These are phyloP conservation scores for Pipistrellus nathusii DNA, from an alignment of 2,797 vertebrate species.

Conservation along the genomic window DNA sequence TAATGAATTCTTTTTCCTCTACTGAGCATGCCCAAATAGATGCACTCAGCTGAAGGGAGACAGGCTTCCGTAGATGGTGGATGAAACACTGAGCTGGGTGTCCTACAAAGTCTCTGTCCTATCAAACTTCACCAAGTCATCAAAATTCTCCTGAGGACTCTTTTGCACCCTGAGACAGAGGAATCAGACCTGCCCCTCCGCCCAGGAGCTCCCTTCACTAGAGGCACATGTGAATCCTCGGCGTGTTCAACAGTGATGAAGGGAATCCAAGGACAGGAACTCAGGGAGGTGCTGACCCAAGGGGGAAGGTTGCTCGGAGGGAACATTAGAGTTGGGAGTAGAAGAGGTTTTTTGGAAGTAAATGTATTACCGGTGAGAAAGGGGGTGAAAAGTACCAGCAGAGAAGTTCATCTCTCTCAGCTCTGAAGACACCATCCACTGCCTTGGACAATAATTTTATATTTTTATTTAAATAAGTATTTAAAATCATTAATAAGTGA, in stretches of 20 bases:
- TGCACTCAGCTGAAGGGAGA: neutral
- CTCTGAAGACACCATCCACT: neutral
- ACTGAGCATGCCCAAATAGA: neutral
- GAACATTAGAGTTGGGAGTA: neutral
- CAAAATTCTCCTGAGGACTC: neutral
- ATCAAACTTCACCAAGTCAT: neutral
- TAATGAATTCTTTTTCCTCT: neutral
- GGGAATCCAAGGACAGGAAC: neutral
- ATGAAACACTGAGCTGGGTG: neutral
- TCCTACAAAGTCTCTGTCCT: neutral
- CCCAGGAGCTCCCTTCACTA: neutral
- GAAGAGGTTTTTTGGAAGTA: neutral
- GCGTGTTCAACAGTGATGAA: neutral
- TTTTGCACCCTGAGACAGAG: neutral
- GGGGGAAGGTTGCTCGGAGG: neutral
- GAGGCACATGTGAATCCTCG: neutral
- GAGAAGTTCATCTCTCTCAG: neutral
- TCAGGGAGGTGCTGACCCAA: neutral
- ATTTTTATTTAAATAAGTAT: slow-evolving; percentile 35
- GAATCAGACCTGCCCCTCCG: neutral
- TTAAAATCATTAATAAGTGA: slow-evolving; percentile 9
- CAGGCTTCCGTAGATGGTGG: neutral
- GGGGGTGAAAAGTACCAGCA: neutral
- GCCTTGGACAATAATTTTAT: neutral
- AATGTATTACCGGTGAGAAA: slow-evolving; percentile 34